A percentile compares a stretch with the other conserved stretches of the same genome.
These are phyloP conservation scores for Holocentrus rufus DNA, from an alignment of 2,797 vertebrate species.

Conservation along the genomic window DNA sequence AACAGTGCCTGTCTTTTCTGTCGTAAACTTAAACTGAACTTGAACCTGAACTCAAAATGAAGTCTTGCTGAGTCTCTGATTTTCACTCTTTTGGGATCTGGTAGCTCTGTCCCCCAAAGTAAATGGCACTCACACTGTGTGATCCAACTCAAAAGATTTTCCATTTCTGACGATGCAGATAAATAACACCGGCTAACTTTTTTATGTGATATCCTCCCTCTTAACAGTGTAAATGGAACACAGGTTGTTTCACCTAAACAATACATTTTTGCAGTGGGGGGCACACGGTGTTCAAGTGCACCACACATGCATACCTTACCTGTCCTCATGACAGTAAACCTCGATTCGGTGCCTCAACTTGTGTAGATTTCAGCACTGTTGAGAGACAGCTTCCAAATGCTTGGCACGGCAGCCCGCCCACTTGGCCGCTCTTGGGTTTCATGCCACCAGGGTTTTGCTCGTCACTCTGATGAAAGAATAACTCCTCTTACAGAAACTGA, in stretches of 20 bases:
- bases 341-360: constrained; percentile 49
- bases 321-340: constrained; percentile 55
- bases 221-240: constrained; percentile 60
- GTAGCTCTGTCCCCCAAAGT: constrained; percentile 25
- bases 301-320: constrained; percentile 42
- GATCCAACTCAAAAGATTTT: constrained; percentile 33
- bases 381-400: constrained; percentile 67
- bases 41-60: constrained; percentile 48
- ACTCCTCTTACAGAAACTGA: constrained; percentile 56
- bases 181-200: constrained; percentile 34
- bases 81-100: constrained; percentile 52
- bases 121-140: constrained; percentile 18
- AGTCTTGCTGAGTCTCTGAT: constrained; percentile 28
- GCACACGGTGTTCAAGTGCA: constrained; percentile 31
- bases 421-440: constrained; percentile 61
- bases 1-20: not conserved
- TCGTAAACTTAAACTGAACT: not conserved
- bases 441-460: constrained; percentile 59
- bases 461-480: constrained; percentile 59
- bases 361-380: constrained; percentile 47
- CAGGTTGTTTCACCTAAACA: constrained; percentile 47
- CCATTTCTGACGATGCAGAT: constrained; percentile 25
- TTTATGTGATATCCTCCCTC: constrained; percentile 43
- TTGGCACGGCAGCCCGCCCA: constrained; percentile 33
- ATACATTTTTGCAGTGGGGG: constrained; percentile 32